Base-by-base conservation (phyloP, 2,888 invertebrate genomes). In the Netelia melanura region DNA sequence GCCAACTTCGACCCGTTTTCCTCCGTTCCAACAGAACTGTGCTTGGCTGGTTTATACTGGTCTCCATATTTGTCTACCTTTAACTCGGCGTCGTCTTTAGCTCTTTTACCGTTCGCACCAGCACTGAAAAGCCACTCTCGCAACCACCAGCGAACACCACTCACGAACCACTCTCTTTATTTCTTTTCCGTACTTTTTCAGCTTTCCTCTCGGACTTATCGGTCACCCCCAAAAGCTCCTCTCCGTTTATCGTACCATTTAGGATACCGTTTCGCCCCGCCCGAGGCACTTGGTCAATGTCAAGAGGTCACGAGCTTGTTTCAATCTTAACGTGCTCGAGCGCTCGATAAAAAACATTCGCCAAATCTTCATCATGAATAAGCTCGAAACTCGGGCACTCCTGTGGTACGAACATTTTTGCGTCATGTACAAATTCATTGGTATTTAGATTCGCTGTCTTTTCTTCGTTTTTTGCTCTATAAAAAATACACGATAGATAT, bases 241-340 rank as follows among this genome's bases (percentile, higher is more conserved):
- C 48, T 80, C 70, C 64, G 81, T 54, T 84, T 72, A 84, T 79
- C 75, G 84, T 71, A 71, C 67, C 75, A 76, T 71, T 84, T 72
- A 76, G 70, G 61, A 54, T 76, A 72, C 62, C 52, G 61, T 62
- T 76, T 61, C 44, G 52, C 11, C 62, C 65, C 52, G 70, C 71
- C 65, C 74, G 74, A 75, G 62, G 62, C 76, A 79, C 70, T 86
- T 78, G 78, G 62, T 86, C 81, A 81, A 67, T 65, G 81, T 68
- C 81, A 78, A 71, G 43, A 67, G 81, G 83, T 84, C 84, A 86
- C 78, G 86, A 84, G 79, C 64, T 58, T 56, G 17, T 76, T 80
- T 72, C 84, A 76, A 84, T 84, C 80, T 76, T 43, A 25, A 72
- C 44, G 67, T 62, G 48, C 67, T 52, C 67, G 61, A 2, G 10